Conservation (phyloP, 2,888 invertebrate genomes). For the Eurois occulta region DNA sequence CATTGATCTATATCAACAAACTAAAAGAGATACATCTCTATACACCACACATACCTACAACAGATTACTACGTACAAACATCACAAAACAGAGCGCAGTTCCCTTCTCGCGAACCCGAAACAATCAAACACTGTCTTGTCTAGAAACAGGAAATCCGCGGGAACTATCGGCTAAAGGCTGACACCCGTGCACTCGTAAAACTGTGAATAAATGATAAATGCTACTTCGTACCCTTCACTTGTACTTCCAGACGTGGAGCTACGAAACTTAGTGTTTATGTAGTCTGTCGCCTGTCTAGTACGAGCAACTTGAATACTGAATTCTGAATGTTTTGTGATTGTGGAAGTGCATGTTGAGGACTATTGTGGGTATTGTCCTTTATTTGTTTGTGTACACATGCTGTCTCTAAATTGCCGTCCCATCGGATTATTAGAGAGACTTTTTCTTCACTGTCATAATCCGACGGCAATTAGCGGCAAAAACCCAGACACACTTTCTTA, state of each 20-base stretch:
- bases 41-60: neutral
- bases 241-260: constrained; percentile 66
- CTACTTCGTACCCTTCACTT: constrained; percentile 73
- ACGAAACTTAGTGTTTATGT: constrained; percentile 67
- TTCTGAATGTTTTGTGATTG: constrained; percentile 14
- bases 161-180: constrained; percentile 69
- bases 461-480: no score
- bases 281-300: constrained; percentile 58
- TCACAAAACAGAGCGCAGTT: constrained; percentile 32
- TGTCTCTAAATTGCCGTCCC: neutral
- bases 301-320: constrained; percentile 31
- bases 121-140: constrained; percentile 68
- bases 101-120: constrained; percentile 40
- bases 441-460: no score
- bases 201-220: constrained; percentile 87
- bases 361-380: neutral
- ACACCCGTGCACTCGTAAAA: constrained; percentile 75
- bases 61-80: constrained; percentile 6
- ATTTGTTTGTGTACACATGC: neutral
- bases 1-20: neutral
- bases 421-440: neutral
- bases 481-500: no score
- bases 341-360: neutral
- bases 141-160: constrained; percentile 59
- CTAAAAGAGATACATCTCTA: neutral